These are phyloP conservation scores for Agonopterix alstromeriana DNA, from an alignment of 2,888 invertebrate genomes.

Conservation along the genomic window DNA sequence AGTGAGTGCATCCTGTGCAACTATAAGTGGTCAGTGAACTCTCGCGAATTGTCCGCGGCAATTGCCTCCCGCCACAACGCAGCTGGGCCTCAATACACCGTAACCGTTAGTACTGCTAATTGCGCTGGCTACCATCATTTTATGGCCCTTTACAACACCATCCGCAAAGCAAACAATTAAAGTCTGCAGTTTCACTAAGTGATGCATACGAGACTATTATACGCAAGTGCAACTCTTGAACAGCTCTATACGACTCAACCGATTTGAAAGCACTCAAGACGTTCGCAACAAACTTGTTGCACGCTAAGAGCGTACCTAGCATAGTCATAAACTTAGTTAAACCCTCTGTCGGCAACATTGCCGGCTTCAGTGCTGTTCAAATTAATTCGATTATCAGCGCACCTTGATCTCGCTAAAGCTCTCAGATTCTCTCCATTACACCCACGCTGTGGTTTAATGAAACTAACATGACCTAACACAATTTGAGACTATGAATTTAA, in stretches of 20 bases:
- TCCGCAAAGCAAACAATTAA: constrained; percentile 10
- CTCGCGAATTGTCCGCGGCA: constrained; percentile 51
- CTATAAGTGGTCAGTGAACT: constrained; percentile 46
- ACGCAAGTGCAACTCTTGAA: constrained; percentile 19
- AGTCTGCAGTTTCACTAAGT: constrained; percentile 12
- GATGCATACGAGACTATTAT: constrained; percentile 19
- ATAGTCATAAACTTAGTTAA: constrained; percentile 73
- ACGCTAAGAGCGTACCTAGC: constrained; percentile 54
- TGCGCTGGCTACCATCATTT: constrained; percentile 44
- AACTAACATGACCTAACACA: constrained; percentile 5
- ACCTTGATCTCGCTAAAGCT: constrained; percentile 64
- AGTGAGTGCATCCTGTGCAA: too few relatives aligned
- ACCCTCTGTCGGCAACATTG: constrained; percentile 59
- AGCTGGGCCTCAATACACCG: constrained; percentile 40
- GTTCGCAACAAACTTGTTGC: constrained; percentile 71
- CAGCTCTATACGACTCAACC: constrained; percentile 40
- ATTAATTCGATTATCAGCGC: constrained; percentile 73
- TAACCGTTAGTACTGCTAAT: constrained; percentile 51
- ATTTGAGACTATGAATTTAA: too few relatives aligned
- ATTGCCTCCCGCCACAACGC: constrained; percentile 49
- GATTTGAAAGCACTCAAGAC: constrained; percentile 70
- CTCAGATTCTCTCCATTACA: constrained; percentile 58
- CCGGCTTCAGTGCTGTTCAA: constrained; percentile 58
- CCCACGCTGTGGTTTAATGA: constrained; percentile 6
- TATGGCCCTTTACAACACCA: constrained; percentile 33